Conservation (phyloP, 2,797 vertebrate species). For the Pogoniulus pusillus region DNA sequence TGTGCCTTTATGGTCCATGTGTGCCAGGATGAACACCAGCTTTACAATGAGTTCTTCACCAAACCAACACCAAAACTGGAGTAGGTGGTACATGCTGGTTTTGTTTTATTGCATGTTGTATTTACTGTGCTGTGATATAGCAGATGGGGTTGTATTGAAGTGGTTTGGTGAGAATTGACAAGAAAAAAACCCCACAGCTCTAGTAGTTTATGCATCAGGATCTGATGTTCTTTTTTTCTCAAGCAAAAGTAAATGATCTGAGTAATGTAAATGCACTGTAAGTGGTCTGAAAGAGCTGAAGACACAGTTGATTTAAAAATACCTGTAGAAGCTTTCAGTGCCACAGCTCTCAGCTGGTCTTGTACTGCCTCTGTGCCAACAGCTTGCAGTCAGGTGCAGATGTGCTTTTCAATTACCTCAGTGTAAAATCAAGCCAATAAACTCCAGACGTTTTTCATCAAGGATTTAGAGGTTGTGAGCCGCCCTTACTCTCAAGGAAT, state of each 20-base stretch:
- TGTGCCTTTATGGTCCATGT: slow-evolving; percentile 99
- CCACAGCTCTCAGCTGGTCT: neutral
- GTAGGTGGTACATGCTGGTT: slow-evolving; percentile 80
- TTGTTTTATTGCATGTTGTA: neutral
- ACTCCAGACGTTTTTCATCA: neutral
- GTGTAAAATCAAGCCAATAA: neutral
- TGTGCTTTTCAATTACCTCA: neutral
- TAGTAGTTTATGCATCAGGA: too few relatives aligned
- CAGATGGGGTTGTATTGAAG: neutral
- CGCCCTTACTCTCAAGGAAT: neutral
- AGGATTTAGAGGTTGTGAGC: neutral
- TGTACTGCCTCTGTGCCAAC: neutral
- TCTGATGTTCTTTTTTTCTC: neutral
- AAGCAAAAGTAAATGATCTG: too few relatives aligned
- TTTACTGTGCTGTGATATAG: neutral
- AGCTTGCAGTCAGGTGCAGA: neutral
- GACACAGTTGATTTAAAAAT: neutral
- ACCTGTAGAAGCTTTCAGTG: neutral
- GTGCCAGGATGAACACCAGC: slow-evolving; percentile 97
- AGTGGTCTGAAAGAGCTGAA: neutral
- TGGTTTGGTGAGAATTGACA: neutral
- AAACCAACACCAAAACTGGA: slow-evolving; percentile 91
- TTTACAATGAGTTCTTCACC: slow-evolving; percentile 96
- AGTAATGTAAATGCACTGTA: neutral
- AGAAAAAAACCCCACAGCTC: too few relatives aligned